Evolutionary conservation across 2,797 vertebrate species (phyloP).

Genomic region (Xenops minutus): DNA sequence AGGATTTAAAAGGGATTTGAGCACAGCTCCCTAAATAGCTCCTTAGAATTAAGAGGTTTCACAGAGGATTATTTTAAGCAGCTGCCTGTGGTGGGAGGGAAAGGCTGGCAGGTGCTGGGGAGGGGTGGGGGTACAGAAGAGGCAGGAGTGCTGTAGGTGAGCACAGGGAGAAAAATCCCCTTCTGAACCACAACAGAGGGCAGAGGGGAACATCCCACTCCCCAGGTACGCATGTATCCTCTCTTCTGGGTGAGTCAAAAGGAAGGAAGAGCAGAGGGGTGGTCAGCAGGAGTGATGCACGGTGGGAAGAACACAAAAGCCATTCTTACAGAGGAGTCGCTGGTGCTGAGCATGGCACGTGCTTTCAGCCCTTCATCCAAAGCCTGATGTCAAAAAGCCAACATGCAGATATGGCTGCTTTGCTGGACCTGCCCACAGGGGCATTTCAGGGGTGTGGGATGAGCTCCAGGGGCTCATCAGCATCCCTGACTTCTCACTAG

Average conservation of each 20-base stretch:
- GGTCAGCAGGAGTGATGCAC: not conserved
- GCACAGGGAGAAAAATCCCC: not conserved
- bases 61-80: not conserved
- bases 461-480: not conserved
- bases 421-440: not conserved
- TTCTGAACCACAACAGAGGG: not conserved
- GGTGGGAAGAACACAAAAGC: accelerated
- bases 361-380: not conserved
- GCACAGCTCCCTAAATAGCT: conserved; percentile 51
- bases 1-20: conserved; percentile 56
- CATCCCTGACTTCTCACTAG: not conserved
- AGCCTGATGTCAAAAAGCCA: not conserved
- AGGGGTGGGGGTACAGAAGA: not conserved
- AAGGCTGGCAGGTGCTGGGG: not conserved
- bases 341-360: accelerated
- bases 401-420: accelerated
- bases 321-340: not conserved
- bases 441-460: not conserved
- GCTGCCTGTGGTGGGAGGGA: not conserved
- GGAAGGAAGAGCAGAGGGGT: not conserved
- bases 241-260: not conserved
- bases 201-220: not conserved
- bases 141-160: not conserved
- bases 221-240: accelerated
- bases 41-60: conserved; percentile 51